A percentile compares a stretch with the other conserved stretches of the same genome.
Conservation (phyloP, 2,888 invertebrate genomes). For the Clistopyga incitator region DNA sequence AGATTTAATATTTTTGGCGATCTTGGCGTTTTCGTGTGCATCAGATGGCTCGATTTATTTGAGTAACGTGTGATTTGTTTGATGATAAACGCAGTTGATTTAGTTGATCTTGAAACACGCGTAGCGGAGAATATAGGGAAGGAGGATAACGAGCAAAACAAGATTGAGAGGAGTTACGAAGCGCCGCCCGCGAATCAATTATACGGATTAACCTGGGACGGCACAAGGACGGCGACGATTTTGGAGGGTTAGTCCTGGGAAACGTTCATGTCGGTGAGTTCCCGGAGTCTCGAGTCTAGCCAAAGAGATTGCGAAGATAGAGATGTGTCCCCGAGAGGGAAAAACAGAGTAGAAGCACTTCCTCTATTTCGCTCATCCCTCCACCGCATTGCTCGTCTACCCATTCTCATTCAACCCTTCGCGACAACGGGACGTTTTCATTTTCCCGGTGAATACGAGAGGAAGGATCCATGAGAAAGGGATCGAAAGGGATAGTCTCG, state of each 20-base stretch:
- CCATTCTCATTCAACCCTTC: conserved; percentile 48
- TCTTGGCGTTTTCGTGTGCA: too few relatives aligned
- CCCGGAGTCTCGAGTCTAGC: conserved; percentile 20
- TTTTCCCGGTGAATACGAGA: conserved; percentile 43
- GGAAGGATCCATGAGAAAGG: conserved; percentile 35
- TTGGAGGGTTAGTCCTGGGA: conserved; percentile 20
- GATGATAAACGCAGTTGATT: conserved; percentile 21
- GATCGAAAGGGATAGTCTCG: not conserved
- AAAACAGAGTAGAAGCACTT: conserved; percentile 20
- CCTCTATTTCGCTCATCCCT: not conserved
- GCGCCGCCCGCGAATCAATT: conserved; percentile 57
- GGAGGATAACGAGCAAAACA: conserved; percentile 58
- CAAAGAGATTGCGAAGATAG: conserved; percentile 16
- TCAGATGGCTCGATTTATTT: not conserved
- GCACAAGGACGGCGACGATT: conserved; percentile 7
- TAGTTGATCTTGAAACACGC: conserved; percentile 46
- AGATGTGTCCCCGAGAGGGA: not conserved
- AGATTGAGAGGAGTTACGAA: conserved; percentile 60
- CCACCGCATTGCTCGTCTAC: not conserved
- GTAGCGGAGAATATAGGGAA: conserved; percentile 57
- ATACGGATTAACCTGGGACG: conserved; percentile 54
- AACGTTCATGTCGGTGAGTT: conserved; percentile 23
- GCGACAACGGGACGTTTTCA: conserved; percentile 42
- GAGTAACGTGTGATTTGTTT: not conserved
- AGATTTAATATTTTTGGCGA: not conserved